phyloP scores from a whole-genome alignment of 1,140 invertebrate genomes.

The Delia radicum region DNA sequence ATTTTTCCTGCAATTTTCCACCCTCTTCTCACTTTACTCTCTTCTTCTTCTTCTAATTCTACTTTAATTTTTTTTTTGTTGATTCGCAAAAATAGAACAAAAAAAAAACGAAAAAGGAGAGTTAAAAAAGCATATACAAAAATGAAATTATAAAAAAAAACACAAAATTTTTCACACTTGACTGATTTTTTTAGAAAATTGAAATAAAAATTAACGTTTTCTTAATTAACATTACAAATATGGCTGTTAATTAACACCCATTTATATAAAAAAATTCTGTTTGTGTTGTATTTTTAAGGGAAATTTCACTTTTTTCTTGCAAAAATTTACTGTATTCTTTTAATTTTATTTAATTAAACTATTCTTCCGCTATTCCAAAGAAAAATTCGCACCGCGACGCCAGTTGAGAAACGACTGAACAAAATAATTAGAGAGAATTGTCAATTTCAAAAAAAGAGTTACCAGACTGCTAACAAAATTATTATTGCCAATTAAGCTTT shows the following conservation, averaged over 20 bases:
- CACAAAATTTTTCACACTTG: conserved; percentile 14
- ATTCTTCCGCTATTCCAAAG: background rate
- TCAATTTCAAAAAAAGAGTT: background rate
- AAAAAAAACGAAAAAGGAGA: conserved; percentile 3
- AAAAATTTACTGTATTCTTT: background rate
- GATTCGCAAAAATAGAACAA: background rate
- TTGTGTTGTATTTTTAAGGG: background rate
- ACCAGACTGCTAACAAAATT: too few species aligned
- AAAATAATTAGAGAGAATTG: background rate
- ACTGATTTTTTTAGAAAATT: background rate
- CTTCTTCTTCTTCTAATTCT: background rate
- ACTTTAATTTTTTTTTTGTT: background rate
- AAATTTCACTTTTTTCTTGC: background rate
- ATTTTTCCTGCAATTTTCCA: conserved; percentile 9
- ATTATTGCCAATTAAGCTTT: too few species aligned
- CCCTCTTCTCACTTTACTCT: conserved; percentile 3
- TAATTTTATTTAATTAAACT: background rate
- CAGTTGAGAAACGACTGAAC: background rate
- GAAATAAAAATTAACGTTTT: background rate
- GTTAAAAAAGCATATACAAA: background rate
- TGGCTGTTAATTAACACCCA: background rate
- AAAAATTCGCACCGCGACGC: background rate
- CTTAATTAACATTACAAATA: background rate
- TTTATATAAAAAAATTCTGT: background rate
- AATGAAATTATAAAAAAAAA: background rate